phyloP scores from a whole-genome alignment of 2,888 invertebrate genomes.

The Ellobium chinense region DNA sequence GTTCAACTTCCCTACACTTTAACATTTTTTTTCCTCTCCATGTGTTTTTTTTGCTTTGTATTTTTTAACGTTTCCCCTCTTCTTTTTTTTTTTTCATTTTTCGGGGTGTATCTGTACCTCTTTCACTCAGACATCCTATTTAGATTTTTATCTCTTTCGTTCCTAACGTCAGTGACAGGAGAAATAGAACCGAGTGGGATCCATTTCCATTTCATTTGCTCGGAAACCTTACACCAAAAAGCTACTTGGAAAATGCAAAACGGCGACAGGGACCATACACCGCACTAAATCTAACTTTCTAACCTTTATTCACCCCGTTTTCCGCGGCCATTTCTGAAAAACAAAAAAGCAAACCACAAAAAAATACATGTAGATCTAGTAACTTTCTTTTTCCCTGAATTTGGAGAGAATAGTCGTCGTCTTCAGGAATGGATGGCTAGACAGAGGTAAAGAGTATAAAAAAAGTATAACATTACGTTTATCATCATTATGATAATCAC shows the following conservation, averaged over 20 bases:
- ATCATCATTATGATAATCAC: too few species aligned
- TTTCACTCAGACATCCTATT: constrained; percentile 6
- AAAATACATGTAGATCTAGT: too few species aligned
- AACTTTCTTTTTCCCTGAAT: too few species aligned
- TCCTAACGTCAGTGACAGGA: background rate
- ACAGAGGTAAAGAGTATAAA: too few species aligned
- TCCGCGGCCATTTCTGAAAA: background rate
- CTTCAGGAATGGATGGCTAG: too few species aligned
- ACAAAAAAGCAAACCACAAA: background rate
- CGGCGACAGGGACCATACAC: background rate
- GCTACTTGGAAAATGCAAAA: background rate
- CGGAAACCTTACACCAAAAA: constrained; percentile 3
- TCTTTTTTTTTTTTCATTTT: background rate
- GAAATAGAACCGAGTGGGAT: constrained; percentile 1
- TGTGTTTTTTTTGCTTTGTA: background rate
- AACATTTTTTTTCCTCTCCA: too few species aligned
- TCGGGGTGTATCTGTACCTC: background rate
- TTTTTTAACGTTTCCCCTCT: background rate
- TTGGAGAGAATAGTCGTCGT: too few species aligned
- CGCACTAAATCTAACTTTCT: too few species aligned
- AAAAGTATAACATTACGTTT: too few species aligned
- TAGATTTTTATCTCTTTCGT: constrained; percentile 19
- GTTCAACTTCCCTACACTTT: too few species aligned
- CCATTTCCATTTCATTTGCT: constrained; percentile 32
- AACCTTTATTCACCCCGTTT: background rate